Evolutionary conservation across 2,797 vertebrate genomes (phyloP).

Genomic region (Siniperca undulata): DNA sequence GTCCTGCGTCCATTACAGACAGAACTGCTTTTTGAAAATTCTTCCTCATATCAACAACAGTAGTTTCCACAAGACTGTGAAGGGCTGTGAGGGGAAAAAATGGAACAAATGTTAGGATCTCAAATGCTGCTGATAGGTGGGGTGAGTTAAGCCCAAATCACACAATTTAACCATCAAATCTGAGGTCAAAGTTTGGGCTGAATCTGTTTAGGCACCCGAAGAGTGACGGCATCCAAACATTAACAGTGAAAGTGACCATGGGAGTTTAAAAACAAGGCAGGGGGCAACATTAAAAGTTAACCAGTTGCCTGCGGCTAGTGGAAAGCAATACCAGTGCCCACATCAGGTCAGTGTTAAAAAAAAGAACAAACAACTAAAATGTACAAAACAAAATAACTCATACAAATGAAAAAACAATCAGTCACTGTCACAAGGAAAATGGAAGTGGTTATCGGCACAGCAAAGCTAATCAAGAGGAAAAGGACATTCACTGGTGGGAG

Average conservation of each 20-base stretch:
- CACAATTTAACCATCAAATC: neutral
- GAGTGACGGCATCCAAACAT: neutral
- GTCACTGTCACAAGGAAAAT: conserved; percentile 11
- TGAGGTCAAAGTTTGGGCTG: neutral
- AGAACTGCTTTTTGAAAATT: conserved; percentile 77
- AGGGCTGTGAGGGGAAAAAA: conserved; percentile 58
- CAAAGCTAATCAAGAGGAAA: conserved; percentile 16
- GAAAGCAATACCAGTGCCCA: neutral
- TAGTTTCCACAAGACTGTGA: conserved; percentile 76
- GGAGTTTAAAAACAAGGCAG: conserved; percentile 18
- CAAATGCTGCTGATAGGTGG: neutral
- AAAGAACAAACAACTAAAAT: neutral
- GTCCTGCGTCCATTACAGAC: conserved; percentile 78
- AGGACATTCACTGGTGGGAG: neutral
- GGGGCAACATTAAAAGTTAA: neutral
- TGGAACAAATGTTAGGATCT: conserved; percentile 55
- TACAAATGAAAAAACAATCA: neutral
- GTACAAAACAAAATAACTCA: neutral
- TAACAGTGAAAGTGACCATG: neutral
- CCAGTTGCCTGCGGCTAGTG: neutral
- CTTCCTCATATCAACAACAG: conserved; percentile 79
- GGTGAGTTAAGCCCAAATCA: neutral
- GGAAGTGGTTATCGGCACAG: neutral
- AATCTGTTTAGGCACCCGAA: neutral
- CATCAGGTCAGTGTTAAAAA: neutral